Evolutionary conservation across 2,113 vertebrate species (phyloP), one percentile per base, ranked within the genome.

Genomic region (Diglossa brunneiventris): DNA sequence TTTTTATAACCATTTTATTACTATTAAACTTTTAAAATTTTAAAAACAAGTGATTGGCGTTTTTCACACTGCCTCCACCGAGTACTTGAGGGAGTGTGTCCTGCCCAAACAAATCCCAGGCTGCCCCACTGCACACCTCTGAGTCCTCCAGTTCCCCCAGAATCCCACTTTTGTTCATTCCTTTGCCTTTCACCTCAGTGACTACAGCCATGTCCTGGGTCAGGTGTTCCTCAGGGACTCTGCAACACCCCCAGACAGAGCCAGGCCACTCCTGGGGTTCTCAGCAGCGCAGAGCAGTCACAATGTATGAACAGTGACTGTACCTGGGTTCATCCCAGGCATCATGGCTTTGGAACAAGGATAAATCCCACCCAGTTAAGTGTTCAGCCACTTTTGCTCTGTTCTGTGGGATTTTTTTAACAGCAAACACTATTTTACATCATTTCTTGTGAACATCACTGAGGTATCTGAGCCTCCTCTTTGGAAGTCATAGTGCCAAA

Each of bases 191-290:
- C 85, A 22, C 27, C 61, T 59, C 46, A 7, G 46, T 21, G 61
- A 3, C 46, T 46, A 2, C 30, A 42, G 44, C 67, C 33, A 0
- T 8, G 15, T 61, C 82, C 58, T 42, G 1, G 1, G 8, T 2
- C 31, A 16, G 35, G 23, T 42, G 39, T 23, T 88, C 46, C 46
- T 23, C 9, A 30, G 39, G 21, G 46, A 24, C 33, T 30, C 31
- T 58, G 63, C 73, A 75, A 10, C 24, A 23, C 7, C 49, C 47
- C 27, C 75, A 53, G 0, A 28, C 4, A 27, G 41, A 74, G 30
- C 23, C 3, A 3, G 70, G 20, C 24, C 13, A 16, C 0, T 17
- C 0, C 1, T 1, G 0, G 24, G 2, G 6, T 16, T 68, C 49
- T 75, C 31, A 79, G n/a, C 2, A 35, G 41, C 46, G 35, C 42